Base-by-base conservation (phyloP, 2,888 invertebrate species). In the Pteria penguin region DNA sequence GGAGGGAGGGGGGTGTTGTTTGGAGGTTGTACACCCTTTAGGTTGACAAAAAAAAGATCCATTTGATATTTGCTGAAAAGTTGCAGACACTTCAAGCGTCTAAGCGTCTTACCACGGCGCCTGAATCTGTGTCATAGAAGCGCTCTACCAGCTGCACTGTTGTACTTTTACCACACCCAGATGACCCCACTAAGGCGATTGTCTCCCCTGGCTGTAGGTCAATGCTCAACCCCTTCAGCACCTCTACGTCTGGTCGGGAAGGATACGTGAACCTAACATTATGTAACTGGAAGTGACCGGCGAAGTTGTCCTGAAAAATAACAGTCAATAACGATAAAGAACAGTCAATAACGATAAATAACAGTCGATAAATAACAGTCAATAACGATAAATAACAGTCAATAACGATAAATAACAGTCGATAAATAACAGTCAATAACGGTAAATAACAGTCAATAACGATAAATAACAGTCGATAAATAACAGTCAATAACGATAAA, bases 141-240 rank as follows among this genome's bases (percentile, higher is more conserved):
- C 91, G 75, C 69, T 91, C 89, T 32, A 91, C 65, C 11, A 91
- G 81, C 60, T 86, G 84, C 52, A 89, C 81, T 8, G 82, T 84
- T 1, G 90, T 90, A 60, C 86, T 86, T 74, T 90, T 90, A 4
- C 90, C 90, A 76, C 89, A 90, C 4, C 90, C 90, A 67, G 87
- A 86, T 11, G 82, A 83, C 1, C 90, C 90, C 5, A 90, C 90
- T 36, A 90, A 77, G 4, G 90, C 90, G 22, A 90, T 57, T 4
- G 83, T 87, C 84, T 91, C 86, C 5, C 93, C 93, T 1, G 90
- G 85, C 65, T 88, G 82, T 5, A 91, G 88, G n/a, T 79, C 77
- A 24, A 93, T 72, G 31, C 82, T 86, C 14, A 93, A 77, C 22
- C 90, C 90, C 32, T 83, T 82, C 31, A 92, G 84, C 2, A 90